Conservation (phyloP, 2,888 invertebrate species). For the Synergus gifuensis region DNA sequence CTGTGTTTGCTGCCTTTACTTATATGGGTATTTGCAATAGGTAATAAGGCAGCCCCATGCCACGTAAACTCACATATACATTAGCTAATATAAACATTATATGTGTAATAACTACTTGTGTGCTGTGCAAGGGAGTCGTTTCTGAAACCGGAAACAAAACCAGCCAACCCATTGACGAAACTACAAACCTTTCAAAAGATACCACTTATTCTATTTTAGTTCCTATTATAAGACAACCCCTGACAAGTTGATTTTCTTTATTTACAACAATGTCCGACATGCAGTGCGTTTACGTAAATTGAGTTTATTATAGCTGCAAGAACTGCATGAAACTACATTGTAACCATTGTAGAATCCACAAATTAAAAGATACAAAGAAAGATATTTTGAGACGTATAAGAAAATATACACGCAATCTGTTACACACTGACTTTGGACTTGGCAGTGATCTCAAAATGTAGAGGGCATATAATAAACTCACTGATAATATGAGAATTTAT, state of each 20-base stretch:
- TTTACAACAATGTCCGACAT: slow-evolving; percentile 23
- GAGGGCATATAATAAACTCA: slow-evolving; percentile 19
- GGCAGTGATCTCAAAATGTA: not conserved
- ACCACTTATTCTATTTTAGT: slow-evolving; percentile 28
- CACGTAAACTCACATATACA: slow-evolving; percentile 12
- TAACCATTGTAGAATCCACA: not conserved
- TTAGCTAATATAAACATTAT: slow-evolving; percentile 9
- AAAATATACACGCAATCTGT: not conserved
- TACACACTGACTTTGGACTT: slow-evolving; percentile 12
- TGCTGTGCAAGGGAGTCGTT: slow-evolving; percentile 50
- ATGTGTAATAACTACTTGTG: slow-evolving; percentile 37
- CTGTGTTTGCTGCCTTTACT: slow-evolving; percentile 47
- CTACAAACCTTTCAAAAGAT: slow-evolving; percentile 17
- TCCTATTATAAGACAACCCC: slow-evolving; percentile 17
- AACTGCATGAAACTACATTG: not conserved
- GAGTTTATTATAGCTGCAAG: slow-evolving; percentile 17
- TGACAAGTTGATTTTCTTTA: slow-evolving; percentile 28
- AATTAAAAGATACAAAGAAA: not conserved
- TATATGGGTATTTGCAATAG: slow-evolving; percentile 32
- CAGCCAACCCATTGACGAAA: slow-evolving; percentile 4
- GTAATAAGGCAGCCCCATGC: slow-evolving; percentile 27
- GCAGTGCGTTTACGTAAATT: slow-evolving; percentile 19
- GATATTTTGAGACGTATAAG: not conserved
- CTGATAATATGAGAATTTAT: slow-evolving; percentile 14
- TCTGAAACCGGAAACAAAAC: slow-evolving; percentile 56